Conservation (phyloP, 2,797 vertebrate genomes). For the Microctenopoma lineatum region DNA sequence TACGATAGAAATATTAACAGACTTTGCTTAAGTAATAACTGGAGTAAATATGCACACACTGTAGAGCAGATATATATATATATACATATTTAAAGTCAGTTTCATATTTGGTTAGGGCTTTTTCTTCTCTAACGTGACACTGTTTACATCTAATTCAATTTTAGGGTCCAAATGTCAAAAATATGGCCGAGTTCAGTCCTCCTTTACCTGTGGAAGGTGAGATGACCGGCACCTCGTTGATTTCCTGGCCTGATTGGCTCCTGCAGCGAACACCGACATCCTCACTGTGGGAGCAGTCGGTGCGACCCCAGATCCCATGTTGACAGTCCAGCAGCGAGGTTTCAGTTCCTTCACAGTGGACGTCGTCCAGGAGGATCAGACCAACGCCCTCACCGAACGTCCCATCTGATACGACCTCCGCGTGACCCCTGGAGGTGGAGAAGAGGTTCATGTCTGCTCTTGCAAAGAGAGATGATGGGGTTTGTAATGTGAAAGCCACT, state of each 20-base stretch:
- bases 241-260: constrained; percentile 73
- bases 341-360: constrained; percentile 90
- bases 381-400: constrained; percentile 88
- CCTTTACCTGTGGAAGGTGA: constrained; percentile 73
- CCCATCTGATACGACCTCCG: constrained; percentile 78
- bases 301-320: constrained; percentile 91
- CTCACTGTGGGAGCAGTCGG: constrained; percentile 94
- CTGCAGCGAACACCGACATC: constrained; percentile 90
- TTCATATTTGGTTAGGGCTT: too few species aligned
- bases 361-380: constrained; percentile 91
- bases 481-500: neutral
- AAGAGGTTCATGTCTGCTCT: neutral
- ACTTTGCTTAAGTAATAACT: neutral
- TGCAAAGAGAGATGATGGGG: neutral
- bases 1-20: too few species aligned
- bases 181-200: too few species aligned
- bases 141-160: too few species aligned
- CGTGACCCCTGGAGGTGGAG: constrained; percentile 74
- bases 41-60: neutral
- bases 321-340: constrained; percentile 89
- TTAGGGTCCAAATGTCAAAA: too few species aligned
- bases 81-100: too few species aligned
- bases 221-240: constrained; percentile 82
- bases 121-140: too few species aligned
- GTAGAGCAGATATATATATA: neutral